A percentile compares a stretch with the other conserved stretches of the same genome.
These are phyloP conservation scores for Sarcophaga bullata DNA, from an alignment of 1,140 invertebrate genomes.

Conservation along the genomic window DNA sequence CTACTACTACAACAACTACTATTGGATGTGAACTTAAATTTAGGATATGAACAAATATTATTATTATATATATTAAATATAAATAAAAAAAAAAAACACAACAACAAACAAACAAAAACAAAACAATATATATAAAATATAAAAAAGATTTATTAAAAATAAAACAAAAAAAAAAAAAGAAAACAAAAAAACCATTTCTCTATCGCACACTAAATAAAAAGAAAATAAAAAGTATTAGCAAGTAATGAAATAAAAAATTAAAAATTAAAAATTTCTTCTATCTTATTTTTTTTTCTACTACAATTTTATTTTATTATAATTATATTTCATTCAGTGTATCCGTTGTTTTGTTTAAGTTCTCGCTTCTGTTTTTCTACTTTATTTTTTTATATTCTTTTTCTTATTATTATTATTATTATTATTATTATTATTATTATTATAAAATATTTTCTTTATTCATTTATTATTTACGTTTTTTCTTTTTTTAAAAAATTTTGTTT, in stretches of 20 bases:
- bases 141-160: too few species aligned
- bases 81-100: slow-evolving; percentile 12
- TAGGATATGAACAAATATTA: slow-evolving; percentile 35
- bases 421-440: too few species aligned
- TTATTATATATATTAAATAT: background rate
- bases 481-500: slow-evolving; percentile 18
- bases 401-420: too few species aligned
- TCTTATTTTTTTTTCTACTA: background rate
- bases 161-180: too few species aligned
- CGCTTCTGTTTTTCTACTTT: too few species aligned
- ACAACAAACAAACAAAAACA: slow-evolving; percentile 31
- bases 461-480: background rate
- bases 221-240: slow-evolving; percentile 22
- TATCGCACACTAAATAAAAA: background rate
- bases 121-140: slow-evolving; percentile 25
- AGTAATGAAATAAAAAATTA: slow-evolving; percentile 11
- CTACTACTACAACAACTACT: background rate
- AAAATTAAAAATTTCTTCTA: background rate
- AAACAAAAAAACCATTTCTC: too few species aligned
- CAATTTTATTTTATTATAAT: too few species aligned
- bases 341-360: too few species aligned
- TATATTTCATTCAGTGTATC: too few species aligned
- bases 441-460: too few species aligned
- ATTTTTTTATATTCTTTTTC: too few species aligned
- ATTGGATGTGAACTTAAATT: slow-evolving; percentile 40